Conservation (phyloP, 2,113 vertebrate genomes). For the Clarias batrachus region DNA sequence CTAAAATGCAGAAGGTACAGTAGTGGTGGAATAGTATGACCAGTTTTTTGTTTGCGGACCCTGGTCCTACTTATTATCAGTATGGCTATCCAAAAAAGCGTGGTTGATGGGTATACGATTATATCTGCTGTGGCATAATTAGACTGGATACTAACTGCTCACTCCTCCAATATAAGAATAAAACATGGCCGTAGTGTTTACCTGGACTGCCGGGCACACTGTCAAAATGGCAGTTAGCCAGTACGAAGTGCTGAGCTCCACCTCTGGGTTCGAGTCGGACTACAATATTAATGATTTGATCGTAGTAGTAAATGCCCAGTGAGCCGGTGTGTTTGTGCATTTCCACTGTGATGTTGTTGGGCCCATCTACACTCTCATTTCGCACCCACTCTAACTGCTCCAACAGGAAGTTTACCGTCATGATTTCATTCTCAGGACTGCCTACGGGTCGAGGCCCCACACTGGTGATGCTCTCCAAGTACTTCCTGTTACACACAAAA, state of each 20-base stretch:
- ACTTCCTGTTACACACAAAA: slow-evolving; percentile 70
- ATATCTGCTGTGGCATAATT: background rate
- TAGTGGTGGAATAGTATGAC: too few species aligned
- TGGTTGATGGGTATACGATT: background rate
- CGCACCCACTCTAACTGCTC: slow-evolving; percentile 82
- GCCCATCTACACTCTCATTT: slow-evolving; percentile 64
- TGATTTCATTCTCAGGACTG: slow-evolving; percentile 89
- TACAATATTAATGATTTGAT: slow-evolving; percentile 88
- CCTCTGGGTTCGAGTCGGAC: slow-evolving; percentile 86
- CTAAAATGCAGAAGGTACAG: too few species aligned
- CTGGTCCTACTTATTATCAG: background rate
- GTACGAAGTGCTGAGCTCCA: slow-evolving; percentile 84
- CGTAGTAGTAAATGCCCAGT: slow-evolving; percentile 93
- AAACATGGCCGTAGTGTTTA: slow-evolving; percentile 54
- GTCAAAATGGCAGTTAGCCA: slow-evolving; percentile 98
- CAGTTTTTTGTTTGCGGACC: too few species aligned
- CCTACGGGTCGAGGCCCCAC: slow-evolving; percentile 89
- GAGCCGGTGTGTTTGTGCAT: slow-evolving; percentile 89
- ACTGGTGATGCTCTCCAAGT: slow-evolving; percentile 88
- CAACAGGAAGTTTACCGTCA: slow-evolving; percentile 84
- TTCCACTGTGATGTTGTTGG: slow-evolving; percentile 81
- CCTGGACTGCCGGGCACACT: slow-evolving; percentile 91
- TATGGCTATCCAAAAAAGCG: background rate
- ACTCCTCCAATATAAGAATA: background rate
- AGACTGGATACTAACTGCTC: background rate